Evolutionary conservation across 1,140 invertebrate genomes (phyloP), one percentile per base, ranked within the genome.

Genomic region (Nasonia vitripennis): DNA sequence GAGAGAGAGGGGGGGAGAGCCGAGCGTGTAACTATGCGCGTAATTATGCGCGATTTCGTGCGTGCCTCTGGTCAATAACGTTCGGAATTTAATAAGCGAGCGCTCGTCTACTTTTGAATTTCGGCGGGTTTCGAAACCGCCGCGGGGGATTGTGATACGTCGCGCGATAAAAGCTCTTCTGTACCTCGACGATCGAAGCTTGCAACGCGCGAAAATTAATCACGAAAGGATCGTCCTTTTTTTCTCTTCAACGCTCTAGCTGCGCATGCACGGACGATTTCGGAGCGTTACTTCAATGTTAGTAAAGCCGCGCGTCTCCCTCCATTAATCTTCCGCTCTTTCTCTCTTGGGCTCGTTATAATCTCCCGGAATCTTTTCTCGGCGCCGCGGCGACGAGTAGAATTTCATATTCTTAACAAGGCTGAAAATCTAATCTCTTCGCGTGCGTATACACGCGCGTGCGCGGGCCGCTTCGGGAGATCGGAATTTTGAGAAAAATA

Each of bases 371-470:
- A 62, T 62, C 55, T 62, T 62, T 62, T 62, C 55, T 62, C 55
- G 14, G 55, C 55, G 17, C 55, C 6, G 55, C 55, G 27, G 27
- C 20, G 55, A 62, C 68, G 68, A 27, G 68, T 71, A 12, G 27
- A 71, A 71, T 71, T 71, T 71, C 68, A 71, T 71, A 71, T 71
- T 71, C 68, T 34, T 34, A 27, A 34, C 68, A 34, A 71, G 68
- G 23, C 68, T 34, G 68, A 34, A 34, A 71, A 71, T 31, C 68
- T 71, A 31, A 71, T 71, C 68, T 71, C 68, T 3, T 55, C 17
- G 2, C 55, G 20, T 62, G 55, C 48, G 48, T 51, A 51, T 51
- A n/a, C 17, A 62, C 55, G 55, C 14, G 55, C 55, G 20, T 20
- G 4, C 27, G 27, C 27, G 51, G 12, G 14, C 51, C 12, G 17